Evolutionary conservation across 2,888 invertebrate genomes (phyloP).

Genomic region (Hydrotaea cyrtoneurina): DNA sequence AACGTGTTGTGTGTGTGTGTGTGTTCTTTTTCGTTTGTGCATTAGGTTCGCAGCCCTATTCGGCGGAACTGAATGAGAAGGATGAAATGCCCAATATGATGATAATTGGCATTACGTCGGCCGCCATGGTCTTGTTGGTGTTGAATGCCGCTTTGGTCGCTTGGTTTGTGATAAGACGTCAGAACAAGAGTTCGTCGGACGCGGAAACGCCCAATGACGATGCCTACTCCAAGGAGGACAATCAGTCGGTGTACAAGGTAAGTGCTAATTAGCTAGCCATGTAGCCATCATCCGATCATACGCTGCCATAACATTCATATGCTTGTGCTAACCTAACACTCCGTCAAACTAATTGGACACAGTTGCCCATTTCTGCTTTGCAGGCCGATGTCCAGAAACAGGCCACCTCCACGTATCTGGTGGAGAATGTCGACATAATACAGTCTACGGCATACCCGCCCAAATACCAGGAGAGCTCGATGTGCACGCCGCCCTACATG

Average conservation of each 20-base stretch:
- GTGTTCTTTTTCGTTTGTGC: neutral
- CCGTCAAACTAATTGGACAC: constrained; percentile 57
- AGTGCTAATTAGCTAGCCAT: neutral
- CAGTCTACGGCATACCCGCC: constrained; percentile 79
- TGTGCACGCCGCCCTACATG: constrained; percentile 78
- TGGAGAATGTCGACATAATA: constrained; percentile 79
- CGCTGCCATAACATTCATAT: constrained; percentile 54
- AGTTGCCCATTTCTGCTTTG: constrained; percentile 77
- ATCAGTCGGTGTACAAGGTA: constrained; percentile 79
- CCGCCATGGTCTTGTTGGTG: constrained; percentile 77
- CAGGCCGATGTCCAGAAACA: constrained; percentile 79
- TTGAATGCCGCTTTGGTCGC: constrained; percentile 78
- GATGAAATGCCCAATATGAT: constrained; percentile 79
- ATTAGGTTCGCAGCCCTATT: constrained; percentile 74
- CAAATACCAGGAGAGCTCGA: constrained; percentile 78
- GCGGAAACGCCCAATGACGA: constrained; percentile 77
- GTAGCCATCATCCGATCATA: neutral
- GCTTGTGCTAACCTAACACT: constrained; percentile 43
- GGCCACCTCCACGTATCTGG: constrained; percentile 78
- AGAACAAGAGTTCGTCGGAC: constrained; percentile 77
- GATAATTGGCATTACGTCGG: constrained; percentile 78
- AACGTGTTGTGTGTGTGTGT: neutral
- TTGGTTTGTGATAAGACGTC: constrained; percentile 78
- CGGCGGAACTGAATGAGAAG: constrained; percentile 77
- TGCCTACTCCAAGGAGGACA: constrained; percentile 79